Evolutionary conservation across 2,797 vertebrate genomes (phyloP), one percentile per base, ranked within the genome.

Genomic region (Octomys mimax): DNA sequence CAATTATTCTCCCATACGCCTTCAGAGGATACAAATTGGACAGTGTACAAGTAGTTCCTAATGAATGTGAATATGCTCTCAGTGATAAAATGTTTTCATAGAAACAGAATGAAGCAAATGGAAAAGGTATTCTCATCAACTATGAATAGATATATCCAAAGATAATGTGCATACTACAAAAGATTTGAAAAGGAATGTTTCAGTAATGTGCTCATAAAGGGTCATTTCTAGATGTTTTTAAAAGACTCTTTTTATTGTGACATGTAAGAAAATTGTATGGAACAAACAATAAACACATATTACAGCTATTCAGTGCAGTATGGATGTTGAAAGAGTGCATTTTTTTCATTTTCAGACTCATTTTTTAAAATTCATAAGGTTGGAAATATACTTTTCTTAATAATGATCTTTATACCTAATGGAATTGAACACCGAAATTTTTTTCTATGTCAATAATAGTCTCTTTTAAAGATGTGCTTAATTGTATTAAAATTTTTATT

Each of bases 131-230:
- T 98, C 95, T 97, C 78, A 96, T 97, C 21, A 89, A 84, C 92
- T 91, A 92, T 97, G 96, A 98, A 92, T 96, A 98, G 96, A 97
- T 96, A 78, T 22, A 97, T 95, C 85, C 92, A 97, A 97, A 89
- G 75, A 83, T 95, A 96, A 97, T 97, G 96, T 95, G 93, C 75
- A 92, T 89, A 83, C 21, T 39, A 94, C 96, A 97, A 98, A 98
- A 97, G 96, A 49, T 28, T 57, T 96, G 92, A 96, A 92, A 97
- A 95, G 75, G 92, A 93, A 26, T 84, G 0, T 94, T 97, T 97
- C 7, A 19, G 83, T 96, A 95, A 97, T 93, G 86, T 97, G 87
- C 97, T 94, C 49, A 95, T 87, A 88, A 95, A 97, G 71, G n/a
- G 59, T 9, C 62, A 97, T 90, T 97, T 97, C 96, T 46, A 87